Base-by-base conservation (phyloP, 2,888 invertebrate species). In the Calameuta filiformis region DNA sequence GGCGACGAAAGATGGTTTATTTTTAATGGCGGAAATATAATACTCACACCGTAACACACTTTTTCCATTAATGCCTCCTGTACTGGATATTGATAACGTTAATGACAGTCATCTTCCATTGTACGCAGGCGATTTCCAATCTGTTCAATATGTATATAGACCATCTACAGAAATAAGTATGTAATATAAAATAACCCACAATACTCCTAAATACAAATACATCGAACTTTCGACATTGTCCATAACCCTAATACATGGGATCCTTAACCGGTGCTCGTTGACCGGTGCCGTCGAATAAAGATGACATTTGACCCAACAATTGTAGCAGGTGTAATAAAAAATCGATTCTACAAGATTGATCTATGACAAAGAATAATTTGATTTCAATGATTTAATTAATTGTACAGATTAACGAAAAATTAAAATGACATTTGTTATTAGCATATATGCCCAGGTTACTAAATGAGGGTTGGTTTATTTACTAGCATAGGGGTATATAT, bases 1-100 rank as follows among this genome's bases (percentile, higher is more conserved):
- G 91, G 89, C 90, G 91, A 87, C 89, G 89, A 90, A 86, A 85
- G 89, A 89, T 87, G 89, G 86, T 90, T 89, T 89, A 89, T 89
- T 90, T 90, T 88, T 90, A 89, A 90, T 90, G 88, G 86, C 87
- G 82, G 82, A 81, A 69, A 37, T 75, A 76, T 73, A 76, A 78
- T 71, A 73, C 76, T 71, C 56, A 73, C 76, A 34, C 73, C 34
- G 75, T 69, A 73, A 79, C 80, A 80, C 75, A 78, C 76, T 79
- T 81, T 81, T 79, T 79, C 81, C 79, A 79, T 81, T 79, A 81
- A 79, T 37, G 68, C 74, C 40, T 15, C 75, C 31, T 34, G 56
- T 35, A 71, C 37, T 68, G 69, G 77, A 77, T 75, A 75, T 77
- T 75, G 75, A 77, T 77, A 77, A 77, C 74, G 77, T 68, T 75